Base-by-base conservation (phyloP, 2,888 invertebrate species). In the Diplazon laetatorius region DNA sequence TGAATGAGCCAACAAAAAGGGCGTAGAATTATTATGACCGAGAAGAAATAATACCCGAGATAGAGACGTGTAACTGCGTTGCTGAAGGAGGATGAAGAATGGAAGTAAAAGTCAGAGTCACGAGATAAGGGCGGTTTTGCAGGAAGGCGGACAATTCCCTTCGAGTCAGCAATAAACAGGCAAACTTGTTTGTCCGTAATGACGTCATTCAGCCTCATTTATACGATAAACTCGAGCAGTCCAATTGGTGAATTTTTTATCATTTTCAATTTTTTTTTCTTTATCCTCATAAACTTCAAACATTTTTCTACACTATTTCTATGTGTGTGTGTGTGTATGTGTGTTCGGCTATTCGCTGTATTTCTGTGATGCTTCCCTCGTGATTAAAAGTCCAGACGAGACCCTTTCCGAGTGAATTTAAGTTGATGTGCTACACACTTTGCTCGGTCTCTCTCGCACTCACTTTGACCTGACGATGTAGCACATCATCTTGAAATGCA, bases 1-100 rank as follows among this genome's bases (percentile, higher is more conserved):
- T 16, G 65, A 73, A 66, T 25, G 48, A 73, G 65, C 65, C 37
- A 12, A 8, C 46, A 18, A 25, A 37, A 30, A 63, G 6, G 18
- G 44, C 35, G 59, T n/a, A 42, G 35, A 57, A 44, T 71, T 62
- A 44, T 71, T 62, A 71, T 55, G 63, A 65, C 35, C 46, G 22
- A 46, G 48, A 1, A 50, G 42, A 30, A 18, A 60, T 59, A 48
- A 57, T 48, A 59, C 25, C 55, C 25, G n/a, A 18, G 57, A 63
- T 35, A 44, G 55, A 74, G 50, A 16, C 20, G 35, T n/a, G 37
- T 25, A 9, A 22, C 16, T 20, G 46, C 52, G 14, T 14, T 35
- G 37, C 37, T 37, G 25, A 25, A 37, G 50, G 39, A 65, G 25
- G 65, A 8, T 4, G 16, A n/a, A n/a, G n/a, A 37, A 37, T 10